phyloP scores from a whole-genome alignment of 2,797 vertebrate genomes.

The Micropoecilia bifurca region DNA sequence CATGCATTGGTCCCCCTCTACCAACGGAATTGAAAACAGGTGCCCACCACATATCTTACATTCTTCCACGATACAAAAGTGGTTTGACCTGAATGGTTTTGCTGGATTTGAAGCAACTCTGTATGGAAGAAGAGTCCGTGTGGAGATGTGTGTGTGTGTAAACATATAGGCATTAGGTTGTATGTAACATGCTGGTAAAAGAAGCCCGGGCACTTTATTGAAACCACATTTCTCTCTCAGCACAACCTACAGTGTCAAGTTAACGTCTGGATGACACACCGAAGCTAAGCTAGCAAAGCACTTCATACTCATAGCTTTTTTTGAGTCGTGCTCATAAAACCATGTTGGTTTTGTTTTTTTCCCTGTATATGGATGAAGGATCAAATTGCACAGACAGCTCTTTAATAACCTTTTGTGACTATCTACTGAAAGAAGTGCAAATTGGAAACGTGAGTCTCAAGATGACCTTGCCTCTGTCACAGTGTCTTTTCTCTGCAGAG shows the following conservation, averaged over 20 bases:
- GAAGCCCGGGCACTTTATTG: constrained; percentile 73
- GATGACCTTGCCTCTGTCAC: constrained; percentile 56
- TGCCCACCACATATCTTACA: constrained; percentile 83
- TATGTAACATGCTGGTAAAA: constrained; percentile 72
- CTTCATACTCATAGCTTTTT: constrained; percentile 52
- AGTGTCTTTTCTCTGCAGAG: constrained; percentile 41
- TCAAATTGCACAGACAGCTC: constrained; percentile 37
- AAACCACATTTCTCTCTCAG: constrained; percentile 79
- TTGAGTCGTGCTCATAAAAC: constrained; percentile 39
- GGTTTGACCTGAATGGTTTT: constrained; percentile 82
- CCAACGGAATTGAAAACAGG: constrained; percentile 85
- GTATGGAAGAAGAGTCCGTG: constrained; percentile 74
- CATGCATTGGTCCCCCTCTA: constrained; percentile 58
- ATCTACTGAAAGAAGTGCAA: constrained; percentile 27
- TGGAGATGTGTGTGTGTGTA: constrained; percentile 77
- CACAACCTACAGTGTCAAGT: constrained; percentile 72
- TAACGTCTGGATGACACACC: constrained; percentile 61
- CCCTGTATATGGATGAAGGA: constrained; percentile 44
- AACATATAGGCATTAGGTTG: constrained; percentile 77
- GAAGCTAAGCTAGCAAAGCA: constrained; percentile 50
- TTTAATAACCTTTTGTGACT: constrained; percentile 49
- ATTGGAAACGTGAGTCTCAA: constrained; percentile 36
- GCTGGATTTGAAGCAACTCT: constrained; percentile 68
- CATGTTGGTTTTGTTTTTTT: constrained; percentile 35
- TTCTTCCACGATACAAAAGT: constrained; percentile 82